These are phyloP conservation scores for Anisognathus igniventris DNA, from an alignment of 2,797 vertebrate genomes.

Conservation along the genomic window DNA sequence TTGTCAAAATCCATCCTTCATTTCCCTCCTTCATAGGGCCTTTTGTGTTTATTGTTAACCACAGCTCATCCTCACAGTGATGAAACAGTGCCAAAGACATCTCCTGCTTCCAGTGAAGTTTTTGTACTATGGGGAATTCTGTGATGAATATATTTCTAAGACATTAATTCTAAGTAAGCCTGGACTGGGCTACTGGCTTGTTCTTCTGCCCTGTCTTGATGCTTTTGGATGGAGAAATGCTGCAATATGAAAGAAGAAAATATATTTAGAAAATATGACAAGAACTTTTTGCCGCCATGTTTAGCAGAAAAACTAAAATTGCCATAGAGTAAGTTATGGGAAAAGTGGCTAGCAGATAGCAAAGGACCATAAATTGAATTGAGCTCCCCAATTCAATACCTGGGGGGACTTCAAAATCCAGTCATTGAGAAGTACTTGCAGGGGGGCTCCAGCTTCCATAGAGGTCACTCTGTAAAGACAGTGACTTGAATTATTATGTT, in stretches of 20 bases:
- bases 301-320: not conserved
- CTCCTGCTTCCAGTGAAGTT: not conserved
- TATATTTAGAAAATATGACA: not conserved
- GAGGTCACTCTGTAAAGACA: not conserved
- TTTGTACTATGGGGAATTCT: not conserved
- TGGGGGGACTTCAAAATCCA: not conserved
- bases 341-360: not conserved
- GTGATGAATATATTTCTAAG: not conserved
- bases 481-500: not conserved
- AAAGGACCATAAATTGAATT: not conserved
- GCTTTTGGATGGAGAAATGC: not conserved
- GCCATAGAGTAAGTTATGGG: not conserved
- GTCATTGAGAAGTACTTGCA: not conserved
- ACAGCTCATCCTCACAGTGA: not conserved
- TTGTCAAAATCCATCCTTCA: not conserved
- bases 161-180: not conserved
- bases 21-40: not conserved
- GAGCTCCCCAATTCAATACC: not conserved
- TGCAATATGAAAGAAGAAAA: not conserved
- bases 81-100: not conserved
- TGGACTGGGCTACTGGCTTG: not conserved
- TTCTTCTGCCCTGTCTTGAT: not conserved
- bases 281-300: not conserved
- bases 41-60: not conserved
- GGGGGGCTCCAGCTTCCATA: not conserved